These are phyloP conservation scores for Drosophila leonis DNA, from an alignment of 2,888 invertebrate genomes.

Conservation along the genomic window DNA sequence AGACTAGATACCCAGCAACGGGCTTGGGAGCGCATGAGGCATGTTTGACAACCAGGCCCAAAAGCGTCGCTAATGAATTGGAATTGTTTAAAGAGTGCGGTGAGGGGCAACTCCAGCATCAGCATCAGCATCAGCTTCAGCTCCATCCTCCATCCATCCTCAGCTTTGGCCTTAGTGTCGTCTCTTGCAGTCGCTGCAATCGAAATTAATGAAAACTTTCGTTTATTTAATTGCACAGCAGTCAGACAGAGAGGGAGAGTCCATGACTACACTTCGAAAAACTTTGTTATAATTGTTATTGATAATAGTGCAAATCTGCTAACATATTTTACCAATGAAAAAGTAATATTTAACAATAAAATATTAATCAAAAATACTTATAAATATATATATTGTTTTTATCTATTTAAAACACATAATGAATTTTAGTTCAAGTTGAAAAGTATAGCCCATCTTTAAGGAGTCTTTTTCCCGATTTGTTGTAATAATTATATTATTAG, in stretches of 20 bases:
- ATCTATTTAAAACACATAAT: no score
- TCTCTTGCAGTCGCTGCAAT: constrained; percentile 67
- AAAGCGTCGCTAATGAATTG: constrained; percentile 79
- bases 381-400: no score
- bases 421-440: no score
- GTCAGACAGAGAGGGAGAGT: constrained; percentile 58
- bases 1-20: constrained; percentile 46
- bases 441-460: no score
- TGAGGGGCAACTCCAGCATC: constrained; percentile 18
- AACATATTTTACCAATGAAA: background rate
- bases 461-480: no score
- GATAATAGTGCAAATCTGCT: background rate
- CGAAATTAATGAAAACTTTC: constrained; percentile 80
- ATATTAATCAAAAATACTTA: background rate
- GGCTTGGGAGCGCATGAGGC: constrained; percentile 29
- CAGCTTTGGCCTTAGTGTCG: constrained; percentile 56
- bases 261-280: constrained; percentile 31
- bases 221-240: constrained; percentile 77
- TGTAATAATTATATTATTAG: background rate
- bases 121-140: constrained; percentile 27
- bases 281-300: background rate
- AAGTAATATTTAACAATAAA: background rate
- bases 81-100: constrained; percentile 69
- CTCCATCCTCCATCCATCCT: constrained; percentile 20
- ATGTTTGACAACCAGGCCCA: constrained; percentile 64